Evolutionary conservation across 1,140 invertebrate genomes (phyloP).

Genomic region (Euwallacea similis): DNA sequence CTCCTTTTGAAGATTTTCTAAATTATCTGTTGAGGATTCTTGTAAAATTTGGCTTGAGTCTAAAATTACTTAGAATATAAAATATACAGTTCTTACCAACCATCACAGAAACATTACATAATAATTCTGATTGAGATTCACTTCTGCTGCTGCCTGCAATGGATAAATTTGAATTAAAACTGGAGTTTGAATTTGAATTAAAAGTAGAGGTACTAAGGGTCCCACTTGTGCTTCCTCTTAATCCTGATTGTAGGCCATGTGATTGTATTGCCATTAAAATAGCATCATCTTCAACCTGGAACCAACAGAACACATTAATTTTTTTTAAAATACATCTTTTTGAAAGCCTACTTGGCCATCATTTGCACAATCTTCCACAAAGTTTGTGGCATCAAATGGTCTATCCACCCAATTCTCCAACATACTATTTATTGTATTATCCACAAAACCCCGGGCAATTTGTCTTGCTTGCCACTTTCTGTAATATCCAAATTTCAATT

Average conservation of each 20-base stretch:
- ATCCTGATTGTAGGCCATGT: conserved; percentile 60
- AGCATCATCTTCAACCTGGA: conserved; percentile 64
- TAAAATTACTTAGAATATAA: conserved; percentile 30
- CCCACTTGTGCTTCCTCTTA: conserved; percentile 5
- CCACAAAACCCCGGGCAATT: conserved; percentile 68
- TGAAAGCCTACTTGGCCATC: conserved; percentile 53
- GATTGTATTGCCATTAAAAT: conserved; percentile 66
- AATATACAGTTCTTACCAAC: background rate
- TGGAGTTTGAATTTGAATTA: conserved; percentile 26
- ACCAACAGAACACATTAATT: background rate
- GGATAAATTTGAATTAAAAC: conserved; percentile 18
- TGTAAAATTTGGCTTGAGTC: conserved; percentile 29
- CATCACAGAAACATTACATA: conserved; percentile 1
- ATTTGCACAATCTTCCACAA: conserved; percentile 58
- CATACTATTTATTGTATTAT: conserved; percentile 72
- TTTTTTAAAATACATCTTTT: background rate
- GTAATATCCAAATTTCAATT: conserved; percentile 9
- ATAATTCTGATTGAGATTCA: conserved; percentile 2
- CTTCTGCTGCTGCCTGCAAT: conserved; percentile 22
- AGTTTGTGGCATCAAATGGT: conserved; percentile 58
- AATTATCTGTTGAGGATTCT: conserved; percentile 31
- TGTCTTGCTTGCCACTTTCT: conserved; percentile 69
- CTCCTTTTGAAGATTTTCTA: conserved; percentile 40
- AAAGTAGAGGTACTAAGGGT: background rate
- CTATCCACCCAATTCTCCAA: conserved; percentile 64